Evolutionary conservation across 2,888 invertebrate genomes (phyloP).

Genomic region (Morpho deidamia): DNA sequence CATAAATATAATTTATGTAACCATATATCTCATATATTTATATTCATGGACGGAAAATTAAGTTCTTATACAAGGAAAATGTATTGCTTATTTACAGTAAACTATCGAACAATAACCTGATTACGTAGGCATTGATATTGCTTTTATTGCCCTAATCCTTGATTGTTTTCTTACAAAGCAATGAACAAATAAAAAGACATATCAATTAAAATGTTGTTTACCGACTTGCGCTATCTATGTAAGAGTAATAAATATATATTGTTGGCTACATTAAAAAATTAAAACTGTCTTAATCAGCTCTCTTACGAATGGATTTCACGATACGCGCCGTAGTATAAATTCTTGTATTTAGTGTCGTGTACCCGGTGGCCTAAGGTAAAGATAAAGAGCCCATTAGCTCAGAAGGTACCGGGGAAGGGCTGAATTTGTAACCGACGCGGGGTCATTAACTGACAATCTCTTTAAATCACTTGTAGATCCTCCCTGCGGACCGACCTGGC

Average conservation of each 20-base stretch:
- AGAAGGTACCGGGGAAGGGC: slow-evolving; percentile 52
- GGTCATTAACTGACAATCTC: slow-evolving; percentile 71
- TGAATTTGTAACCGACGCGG: slow-evolving; percentile 60
- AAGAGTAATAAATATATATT: background rate
- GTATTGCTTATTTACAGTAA: slow-evolving; percentile 3
- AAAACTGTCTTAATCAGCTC: slow-evolving; percentile 19
- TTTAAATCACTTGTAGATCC: slow-evolving; percentile 71
- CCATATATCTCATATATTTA: no score
- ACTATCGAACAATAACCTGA: slow-evolving; percentile 11
- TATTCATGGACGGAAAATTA: no score
- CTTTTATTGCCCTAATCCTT: slow-evolving; percentile 26
- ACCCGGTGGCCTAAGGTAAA: slow-evolving; percentile 30
- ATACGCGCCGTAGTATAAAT: slow-evolving; percentile 20
- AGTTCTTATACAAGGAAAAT: background rate
- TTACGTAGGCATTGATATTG: slow-evolving; percentile 26
- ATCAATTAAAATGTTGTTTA: slow-evolving; percentile 2
- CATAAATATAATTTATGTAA: no score
- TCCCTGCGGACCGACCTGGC: slow-evolving; percentile 48
- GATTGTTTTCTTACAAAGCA: background rate
- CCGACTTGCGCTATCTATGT: slow-evolving; percentile 10
- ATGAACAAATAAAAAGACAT: background rate
- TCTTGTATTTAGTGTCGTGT: slow-evolving; percentile 28
- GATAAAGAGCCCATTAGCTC: slow-evolving; percentile 43
- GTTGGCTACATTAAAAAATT: slow-evolving; percentile 2
- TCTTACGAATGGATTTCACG: slow-evolving; percentile 2